Conservation (phyloP, 2,888 invertebrate genomes). For the Tuta absoluta region DNA sequence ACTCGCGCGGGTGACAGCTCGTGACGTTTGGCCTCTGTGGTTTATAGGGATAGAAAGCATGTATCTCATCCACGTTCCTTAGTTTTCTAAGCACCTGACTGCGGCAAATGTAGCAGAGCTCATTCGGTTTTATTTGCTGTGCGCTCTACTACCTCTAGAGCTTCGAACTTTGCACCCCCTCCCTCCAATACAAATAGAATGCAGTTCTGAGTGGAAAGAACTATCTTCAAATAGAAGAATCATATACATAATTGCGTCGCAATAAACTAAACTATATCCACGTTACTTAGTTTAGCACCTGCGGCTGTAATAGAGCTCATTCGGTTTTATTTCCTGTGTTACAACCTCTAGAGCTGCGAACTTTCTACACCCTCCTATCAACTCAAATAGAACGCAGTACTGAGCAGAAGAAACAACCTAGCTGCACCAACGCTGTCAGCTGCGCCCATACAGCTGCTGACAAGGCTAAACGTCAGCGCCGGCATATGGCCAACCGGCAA, state of each 20-base stretch:
- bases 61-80: no score
- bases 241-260: no score
- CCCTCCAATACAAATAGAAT: background rate
- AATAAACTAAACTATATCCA: no score
- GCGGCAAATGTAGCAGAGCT: background rate
- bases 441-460: no score
- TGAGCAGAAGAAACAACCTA: background rate
- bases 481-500: no score
- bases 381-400: background rate
- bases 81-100: no score
- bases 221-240: background rate
- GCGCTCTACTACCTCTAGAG: background rate
- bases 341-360: background rate
- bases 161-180: background rate
- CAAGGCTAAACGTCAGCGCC: no score
- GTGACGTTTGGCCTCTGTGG: no score
- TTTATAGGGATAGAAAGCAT: no score
- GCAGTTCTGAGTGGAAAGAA: background rate
- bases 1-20: no score
- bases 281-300: no score
- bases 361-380: background rate
- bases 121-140: conserved; percentile 6
- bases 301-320: background rate
- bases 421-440: no score
- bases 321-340: conserved; percentile 7